Evolutionary conservation across 2,888 invertebrate genomes (phyloP).

Genomic region (Philereme transversata): DNA sequence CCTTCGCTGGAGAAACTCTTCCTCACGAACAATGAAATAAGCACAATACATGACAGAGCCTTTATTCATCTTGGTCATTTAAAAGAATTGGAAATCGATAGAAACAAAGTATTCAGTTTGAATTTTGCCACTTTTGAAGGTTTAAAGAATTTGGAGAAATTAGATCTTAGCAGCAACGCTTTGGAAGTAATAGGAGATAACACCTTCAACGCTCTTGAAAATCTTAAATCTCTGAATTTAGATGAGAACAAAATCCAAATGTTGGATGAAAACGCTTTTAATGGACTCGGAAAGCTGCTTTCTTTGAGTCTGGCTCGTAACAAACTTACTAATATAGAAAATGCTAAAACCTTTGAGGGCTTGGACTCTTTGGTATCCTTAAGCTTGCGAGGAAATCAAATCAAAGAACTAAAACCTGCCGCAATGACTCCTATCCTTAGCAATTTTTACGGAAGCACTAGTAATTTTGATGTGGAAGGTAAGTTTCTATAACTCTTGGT

Average conservation of each 20-base stretch:
- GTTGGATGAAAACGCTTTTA: slow-evolving; percentile 73
- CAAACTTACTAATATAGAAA: slow-evolving; percentile 59
- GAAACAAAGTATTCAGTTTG: slow-evolving; percentile 88
- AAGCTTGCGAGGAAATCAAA: slow-evolving; percentile 66
- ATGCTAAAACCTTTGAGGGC: slow-evolving; percentile 61
- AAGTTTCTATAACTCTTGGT: neutral
- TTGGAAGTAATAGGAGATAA: slow-evolving; percentile 90
- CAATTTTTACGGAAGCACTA: slow-evolving; percentile 59
- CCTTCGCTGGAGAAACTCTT: slow-evolving; percentile 88
- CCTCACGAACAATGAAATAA: slow-evolving; percentile 93
- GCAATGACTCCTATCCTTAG: slow-evolving; percentile 64
- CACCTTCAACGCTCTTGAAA: slow-evolving; percentile 83
- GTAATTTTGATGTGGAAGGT: slow-evolving; percentile 73
- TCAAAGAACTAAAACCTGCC: slow-evolving; percentile 58
- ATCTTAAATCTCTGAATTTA: slow-evolving; percentile 62
- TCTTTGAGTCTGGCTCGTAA: slow-evolving; percentile 67
- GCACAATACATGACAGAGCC: slow-evolving; percentile 93
- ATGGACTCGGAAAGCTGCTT: slow-evolving; percentile 59
- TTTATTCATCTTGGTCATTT: slow-evolving; percentile 88
- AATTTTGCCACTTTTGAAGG: slow-evolving; percentile 91
- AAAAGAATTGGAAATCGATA: slow-evolving; percentile 90
- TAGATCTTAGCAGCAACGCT: slow-evolving; percentile 89
- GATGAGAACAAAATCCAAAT: slow-evolving; percentile 75
- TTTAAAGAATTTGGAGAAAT: slow-evolving; percentile 85
- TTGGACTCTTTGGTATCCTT: slow-evolving; percentile 56